Evolutionary conservation across 2,113 vertebrate genomes (phyloP).

Genomic region (Dermatemys mawii): DNA sequence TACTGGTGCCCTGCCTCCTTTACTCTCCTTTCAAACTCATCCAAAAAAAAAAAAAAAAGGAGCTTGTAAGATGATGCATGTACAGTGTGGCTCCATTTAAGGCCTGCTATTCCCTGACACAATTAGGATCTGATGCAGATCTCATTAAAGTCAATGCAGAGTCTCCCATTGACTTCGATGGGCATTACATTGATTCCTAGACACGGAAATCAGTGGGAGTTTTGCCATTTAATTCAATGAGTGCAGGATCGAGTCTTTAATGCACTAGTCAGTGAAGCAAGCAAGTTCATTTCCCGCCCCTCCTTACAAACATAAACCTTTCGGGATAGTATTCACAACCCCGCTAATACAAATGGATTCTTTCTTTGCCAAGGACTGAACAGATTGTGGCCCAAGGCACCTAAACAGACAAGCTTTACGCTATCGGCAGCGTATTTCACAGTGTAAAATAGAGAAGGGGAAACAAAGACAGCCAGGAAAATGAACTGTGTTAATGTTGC

Average conservation of each 20-base stretch:
- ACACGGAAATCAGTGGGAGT: neutral
- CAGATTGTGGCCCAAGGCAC: accelerated
- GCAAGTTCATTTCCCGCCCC: neutral
- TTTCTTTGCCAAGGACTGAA: neutral
- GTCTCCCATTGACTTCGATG: neutral
- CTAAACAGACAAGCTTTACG: neutral
- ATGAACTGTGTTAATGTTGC: neutral
- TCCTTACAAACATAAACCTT: neutral
- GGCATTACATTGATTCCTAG: neutral
- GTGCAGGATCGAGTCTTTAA: neutral
- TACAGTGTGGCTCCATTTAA: neutral
- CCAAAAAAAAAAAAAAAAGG: neutral
- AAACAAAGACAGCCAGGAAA: neutral
- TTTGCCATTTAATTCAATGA: neutral
- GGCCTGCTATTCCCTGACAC: neutral
- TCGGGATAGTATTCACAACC: neutral
- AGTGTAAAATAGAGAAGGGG: neutral
- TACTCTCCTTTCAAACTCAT: neutral
- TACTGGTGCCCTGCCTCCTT: neutral
- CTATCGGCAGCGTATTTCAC: neutral
- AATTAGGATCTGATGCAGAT: neutral
- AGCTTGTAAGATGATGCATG: neutral
- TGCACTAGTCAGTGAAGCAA: neutral
- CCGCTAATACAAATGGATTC: neutral
- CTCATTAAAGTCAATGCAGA: neutral